Evolutionary conservation across 2,797 vertebrate species (phyloP), one percentile per base, ranked within the genome.

Genomic region (Novumbra hubbsi): DNA sequence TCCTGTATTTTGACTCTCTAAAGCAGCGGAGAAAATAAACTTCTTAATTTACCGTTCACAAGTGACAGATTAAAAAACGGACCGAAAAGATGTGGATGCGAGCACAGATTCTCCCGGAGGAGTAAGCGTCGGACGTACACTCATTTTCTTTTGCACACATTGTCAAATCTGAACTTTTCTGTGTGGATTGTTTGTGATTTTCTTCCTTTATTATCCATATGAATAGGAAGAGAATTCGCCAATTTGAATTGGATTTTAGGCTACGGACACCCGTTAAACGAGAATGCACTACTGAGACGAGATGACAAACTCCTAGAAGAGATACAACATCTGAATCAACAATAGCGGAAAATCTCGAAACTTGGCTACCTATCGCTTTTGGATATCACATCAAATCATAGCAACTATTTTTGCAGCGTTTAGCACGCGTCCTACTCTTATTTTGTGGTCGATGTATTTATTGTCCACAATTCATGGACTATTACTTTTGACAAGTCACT

Each of bases 71-170:
- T 81, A 3, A 60, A 71, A 71, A 69, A 65, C 69, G 88, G 77
- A 82, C 75, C 78, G 84, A 84, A 83, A 91, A 90, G 81, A 93
- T 93, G 92, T 92, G 89, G 93, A 84, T 83, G 79, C 73, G 34
- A 41, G 70, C 63, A 71, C n/a, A 65, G 71, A 70, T 28, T 34
- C 66, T 57, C 64, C 19, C 63, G 73, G 71, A 28, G 86, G 82
- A 89, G 76, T 76, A 75, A 55, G 17, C 70, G 72, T 76, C 74
- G 73, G 34, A 52, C 64, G 38, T 45, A n/a, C 68, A 52, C 71
- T 60, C 8, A 14, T 60, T 60, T 24, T 27, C 55, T 80, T 41
- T 80, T 78, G 55, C 1, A 28, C 79, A 48, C 78, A 76, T 72
- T 84, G 71, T n/a, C 27, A 50, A n/a, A 32, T 64, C n/a, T 7